Base-by-base conservation (phyloP, 64 coral and sea anemone species). In the Platygyra sinensis region DNA sequence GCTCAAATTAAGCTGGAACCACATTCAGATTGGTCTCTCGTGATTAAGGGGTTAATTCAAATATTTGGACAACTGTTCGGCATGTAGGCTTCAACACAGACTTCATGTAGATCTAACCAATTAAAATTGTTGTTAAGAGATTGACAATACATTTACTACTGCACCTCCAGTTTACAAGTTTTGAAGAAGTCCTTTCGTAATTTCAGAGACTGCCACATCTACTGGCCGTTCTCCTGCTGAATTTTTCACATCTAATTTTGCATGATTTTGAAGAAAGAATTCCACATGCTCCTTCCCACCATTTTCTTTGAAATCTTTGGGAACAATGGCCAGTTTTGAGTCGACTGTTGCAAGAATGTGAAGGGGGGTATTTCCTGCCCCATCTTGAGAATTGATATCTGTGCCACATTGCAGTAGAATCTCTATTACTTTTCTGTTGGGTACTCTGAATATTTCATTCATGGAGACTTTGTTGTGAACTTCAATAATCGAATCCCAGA, bases 401-500 rank as follows among this genome's bases (percentile, higher is more conserved):
- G 72, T 30, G 28, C 91, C 91, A 28, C 75, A 88, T 19, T 88
- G 91, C 30, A 88, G 69, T n/a, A 93, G 60, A 22, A 82, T 42
- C 14, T 88, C 38, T 20, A 93, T 50, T 31, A 93, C 91, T 88
- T 93, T 80, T 29, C 62, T 79, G 42, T 93, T 87, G 39, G 91
- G 91, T 63, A 85, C 81, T 28, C 49, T 64, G 63, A 85, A 85
- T 8, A 85, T 72, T 71, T 28, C 63, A 15, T 72, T 85, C 24
- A 72, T 28, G 33, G 62, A 69, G 20, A 93, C 72, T 87, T 93
- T 93, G 31, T 87, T 93, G 64, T 86, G 87, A 60, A 87, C 84
- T 38, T 93, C 84, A 4, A 93, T 74, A 62, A 87, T 61, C 51
- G 84, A 72, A 50, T 93, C 91, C 81, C 81, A 85, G 9, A 93